Percentiles rank a stretch among this genome's conserved stretches.
Evolutionary conservation across 2,888 invertebrate species (phyloP).

Genomic region (Epinotia bilunana): DNA sequence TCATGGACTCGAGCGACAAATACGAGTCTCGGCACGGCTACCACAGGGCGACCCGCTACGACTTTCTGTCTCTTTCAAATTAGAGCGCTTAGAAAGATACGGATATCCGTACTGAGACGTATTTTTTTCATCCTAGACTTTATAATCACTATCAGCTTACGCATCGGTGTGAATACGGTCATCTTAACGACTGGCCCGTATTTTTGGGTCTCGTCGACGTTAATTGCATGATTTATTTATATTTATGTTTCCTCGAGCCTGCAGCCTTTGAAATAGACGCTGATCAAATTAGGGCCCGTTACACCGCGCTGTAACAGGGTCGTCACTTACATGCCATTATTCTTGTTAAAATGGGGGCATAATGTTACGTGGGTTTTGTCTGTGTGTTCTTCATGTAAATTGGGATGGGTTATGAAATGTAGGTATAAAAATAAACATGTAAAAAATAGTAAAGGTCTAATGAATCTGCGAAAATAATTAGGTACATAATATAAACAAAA

Average conservation of each 20-base stretch:
- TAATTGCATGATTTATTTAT: constrained; percentile 68
- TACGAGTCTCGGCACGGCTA: too few species aligned
- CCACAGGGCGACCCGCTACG: too few species aligned
- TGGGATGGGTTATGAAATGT: neutral
- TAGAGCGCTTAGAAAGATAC: too few species aligned
- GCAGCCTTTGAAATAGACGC: constrained; percentile 38
- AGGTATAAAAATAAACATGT: too few species aligned
- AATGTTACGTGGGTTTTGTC: neutral
- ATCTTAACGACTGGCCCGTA: constrained; percentile 58
- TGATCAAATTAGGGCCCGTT: constrained; percentile 42
- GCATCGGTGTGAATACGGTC: constrained; percentile 56
- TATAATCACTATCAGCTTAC: constrained; percentile 15
- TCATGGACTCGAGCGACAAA: too few species aligned
- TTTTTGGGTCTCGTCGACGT: constrained; percentile 61
- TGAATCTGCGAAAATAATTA: too few species aligned
- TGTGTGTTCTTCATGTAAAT: too few species aligned
- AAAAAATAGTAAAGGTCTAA: too few species aligned
- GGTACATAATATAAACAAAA: too few species aligned
- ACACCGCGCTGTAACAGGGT: constrained; percentile 22
- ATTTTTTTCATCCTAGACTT: too few species aligned
- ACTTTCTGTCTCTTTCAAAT: too few species aligned
- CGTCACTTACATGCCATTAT: neutral
- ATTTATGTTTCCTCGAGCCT: constrained; percentile 55
- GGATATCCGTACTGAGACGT: too few species aligned
- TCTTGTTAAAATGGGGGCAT: neutral